Conservation (phyloP, 2,797 vertebrate genomes). For the Rhabdomys pumilio region DNA sequence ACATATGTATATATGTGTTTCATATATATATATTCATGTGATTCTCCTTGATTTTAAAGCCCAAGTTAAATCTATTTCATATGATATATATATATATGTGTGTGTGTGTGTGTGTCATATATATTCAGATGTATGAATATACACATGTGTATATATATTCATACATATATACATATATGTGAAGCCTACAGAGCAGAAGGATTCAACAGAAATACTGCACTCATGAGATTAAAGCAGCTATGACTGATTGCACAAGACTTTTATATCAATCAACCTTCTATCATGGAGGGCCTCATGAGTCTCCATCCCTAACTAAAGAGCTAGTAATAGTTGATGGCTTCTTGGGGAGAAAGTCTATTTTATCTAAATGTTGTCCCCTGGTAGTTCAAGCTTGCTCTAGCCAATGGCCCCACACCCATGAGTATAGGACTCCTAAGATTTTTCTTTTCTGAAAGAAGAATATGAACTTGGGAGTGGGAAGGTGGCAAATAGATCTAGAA, state of each 20-base stretch:
- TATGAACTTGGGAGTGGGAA: not conserved
- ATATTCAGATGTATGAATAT: no score
- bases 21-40: not conserved
- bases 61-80: not conserved
- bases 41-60: constrained; percentile 4
- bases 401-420: not conserved
- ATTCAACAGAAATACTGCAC: no score
- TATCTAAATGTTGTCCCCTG: no score
- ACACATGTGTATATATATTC: not conserved
- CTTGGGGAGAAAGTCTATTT: not conserved
- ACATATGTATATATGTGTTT: not conserved
- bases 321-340: not conserved
- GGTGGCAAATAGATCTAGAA: not conserved
- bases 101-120: not conserved
- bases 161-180: not conserved
- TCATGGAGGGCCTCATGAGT: not conserved
- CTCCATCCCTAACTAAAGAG: not conserved
- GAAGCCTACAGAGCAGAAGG: not conserved
- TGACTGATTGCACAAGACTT: not conserved
- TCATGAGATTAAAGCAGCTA: not conserved
- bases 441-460: not conserved
- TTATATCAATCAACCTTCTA: not conserved
- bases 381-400: not conserved
- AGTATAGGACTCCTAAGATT: not conserved
- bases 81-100: no score